phyloP scores from a whole-genome alignment of 2,888 invertebrate species.

The Lysandra coridon region DNA sequence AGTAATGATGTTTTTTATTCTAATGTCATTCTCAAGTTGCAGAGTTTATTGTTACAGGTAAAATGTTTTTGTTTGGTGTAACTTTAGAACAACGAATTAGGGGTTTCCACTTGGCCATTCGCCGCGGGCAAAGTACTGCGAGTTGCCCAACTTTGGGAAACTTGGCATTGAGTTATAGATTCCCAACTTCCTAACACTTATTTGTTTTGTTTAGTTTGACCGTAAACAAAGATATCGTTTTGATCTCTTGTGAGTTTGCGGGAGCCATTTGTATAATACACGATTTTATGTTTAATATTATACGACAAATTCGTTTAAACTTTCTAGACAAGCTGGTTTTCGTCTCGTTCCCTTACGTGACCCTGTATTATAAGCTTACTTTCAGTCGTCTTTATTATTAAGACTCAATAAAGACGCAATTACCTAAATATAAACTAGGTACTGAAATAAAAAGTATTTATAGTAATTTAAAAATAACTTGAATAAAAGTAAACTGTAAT shows the following conservation, averaged over 20 bases:
- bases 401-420: not conserved
- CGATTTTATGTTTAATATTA: not conserved
- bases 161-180: slow-evolving; percentile 80
- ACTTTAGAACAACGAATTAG: slow-evolving; percentile 64
- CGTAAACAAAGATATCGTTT: slow-evolving; percentile 70
- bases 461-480: too few relatives aligned
- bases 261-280: slow-evolving; percentile 37
- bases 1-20: not conserved
- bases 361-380: not conserved
- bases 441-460: too few relatives aligned
- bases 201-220: slow-evolving; percentile 73
- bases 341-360: not conserved
- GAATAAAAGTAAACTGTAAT: too few relatives aligned
- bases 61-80: slow-evolving; percentile 73
- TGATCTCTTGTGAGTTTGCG: slow-evolving; percentile 51
- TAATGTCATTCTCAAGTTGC: slow-evolving; percentile 42
- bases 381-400: not conserved
- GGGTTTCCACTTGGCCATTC: slow-evolving; percentile 61
- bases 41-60: slow-evolving; percentile 44
- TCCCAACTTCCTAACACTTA: slow-evolving; percentile 75
- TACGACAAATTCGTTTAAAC: not conserved
- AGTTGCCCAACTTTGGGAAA: slow-evolving; percentile 69
- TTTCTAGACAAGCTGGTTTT: not conserved
- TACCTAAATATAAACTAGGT: too few relatives aligned
- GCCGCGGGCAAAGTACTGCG: slow-evolving; percentile 63